Evolutionary conservation across 2,113 vertebrate species (phyloP).

Genomic region (Zosterops borbonicus): DNA sequence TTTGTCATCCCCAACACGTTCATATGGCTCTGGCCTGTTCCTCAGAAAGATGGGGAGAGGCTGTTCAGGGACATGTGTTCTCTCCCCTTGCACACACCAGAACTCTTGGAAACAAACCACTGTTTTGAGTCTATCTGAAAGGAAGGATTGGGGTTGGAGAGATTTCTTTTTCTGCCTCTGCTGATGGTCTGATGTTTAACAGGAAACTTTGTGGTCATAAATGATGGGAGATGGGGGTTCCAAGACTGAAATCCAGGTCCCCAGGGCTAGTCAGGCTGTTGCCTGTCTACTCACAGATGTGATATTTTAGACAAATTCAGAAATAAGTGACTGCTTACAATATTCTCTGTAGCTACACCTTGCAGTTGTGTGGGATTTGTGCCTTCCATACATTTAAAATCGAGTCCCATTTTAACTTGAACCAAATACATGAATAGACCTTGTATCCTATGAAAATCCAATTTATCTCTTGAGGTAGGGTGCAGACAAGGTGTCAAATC

Average conservation of each 20-base stretch:
- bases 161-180: background rate
- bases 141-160: background rate
- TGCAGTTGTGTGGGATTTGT: background rate
- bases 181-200: background rate
- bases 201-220: background rate
- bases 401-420: background rate
- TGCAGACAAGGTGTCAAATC: background rate
- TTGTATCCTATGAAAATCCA: background rate
- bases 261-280: background rate
- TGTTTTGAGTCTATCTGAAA: background rate
- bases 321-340: background rate
- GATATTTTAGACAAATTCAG: background rate
- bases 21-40: background rate
- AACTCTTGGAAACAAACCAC: background rate
- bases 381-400: background rate
- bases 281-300: background rate
- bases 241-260: background rate
- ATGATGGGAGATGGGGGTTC: background rate
- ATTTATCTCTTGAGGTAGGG: background rate
- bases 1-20: background rate
- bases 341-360: background rate
- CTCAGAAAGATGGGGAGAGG: background rate
- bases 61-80: background rate
- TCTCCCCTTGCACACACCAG: background rate
- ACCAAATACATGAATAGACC: background rate